Percentiles rank a stretch among this genome's conserved stretches.
These are phyloP conservation scores for Karalla daura DNA, from an alignment of 2,797 vertebrate genomes.

Conservation along the genomic window DNA sequence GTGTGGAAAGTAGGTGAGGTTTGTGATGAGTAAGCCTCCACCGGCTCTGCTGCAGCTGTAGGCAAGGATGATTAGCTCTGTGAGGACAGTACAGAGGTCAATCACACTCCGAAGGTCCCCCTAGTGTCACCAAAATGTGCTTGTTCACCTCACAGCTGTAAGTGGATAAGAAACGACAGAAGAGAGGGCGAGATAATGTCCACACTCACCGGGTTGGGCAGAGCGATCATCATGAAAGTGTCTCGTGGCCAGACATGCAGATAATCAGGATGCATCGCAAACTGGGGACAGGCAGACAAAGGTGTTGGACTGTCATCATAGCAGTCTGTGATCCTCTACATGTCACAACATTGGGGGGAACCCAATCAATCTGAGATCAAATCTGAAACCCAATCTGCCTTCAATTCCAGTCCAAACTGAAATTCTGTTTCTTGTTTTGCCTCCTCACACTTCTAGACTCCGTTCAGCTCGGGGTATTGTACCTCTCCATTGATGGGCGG, in stretches of 20 bases:
- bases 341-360: too few species aligned
- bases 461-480: constrained; percentile 55
- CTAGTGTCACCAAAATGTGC: constrained; percentile 2
- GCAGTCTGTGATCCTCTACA: too few species aligned
- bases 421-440: too few species aligned
- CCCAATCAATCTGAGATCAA: too few species aligned
- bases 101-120: not conserved
- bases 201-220: constrained; percentile 91
- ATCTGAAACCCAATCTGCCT: too few species aligned
- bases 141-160: not conserved
- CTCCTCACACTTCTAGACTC: too few species aligned
- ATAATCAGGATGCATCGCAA: constrained; percentile 93
- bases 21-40: constrained; percentile 17
- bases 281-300: constrained; percentile 78
- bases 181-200: not conserved
- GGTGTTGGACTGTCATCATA: not conserved
- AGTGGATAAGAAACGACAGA: not conserved
- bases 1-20: constrained; percentile 16
- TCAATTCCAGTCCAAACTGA: not conserved
- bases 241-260: constrained; percentile 98
- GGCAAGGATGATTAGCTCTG: constrained; percentile 35
- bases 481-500: constrained; percentile 90
- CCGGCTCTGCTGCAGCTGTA: not conserved
- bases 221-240: constrained; percentile 99
- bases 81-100: too few species aligned